Evolutionary conservation across 2,888 invertebrate genomes (phyloP).

Genomic region (Nezara viridula): DNA sequence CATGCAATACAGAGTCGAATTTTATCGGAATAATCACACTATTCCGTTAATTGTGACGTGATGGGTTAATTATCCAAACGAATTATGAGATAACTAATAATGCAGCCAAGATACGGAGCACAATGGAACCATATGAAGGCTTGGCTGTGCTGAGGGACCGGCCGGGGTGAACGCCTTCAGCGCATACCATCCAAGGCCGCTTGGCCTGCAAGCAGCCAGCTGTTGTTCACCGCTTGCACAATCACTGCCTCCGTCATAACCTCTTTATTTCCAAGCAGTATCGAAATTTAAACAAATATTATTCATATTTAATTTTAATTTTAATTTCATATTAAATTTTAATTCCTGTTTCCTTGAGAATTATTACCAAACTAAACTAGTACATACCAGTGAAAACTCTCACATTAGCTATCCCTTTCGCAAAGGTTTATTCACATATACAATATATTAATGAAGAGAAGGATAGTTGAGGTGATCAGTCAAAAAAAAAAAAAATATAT

Average conservation of each 20-base stretch:
- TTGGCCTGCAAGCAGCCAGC: not conserved
- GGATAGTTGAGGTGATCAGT: no score
- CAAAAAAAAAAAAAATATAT: no score
- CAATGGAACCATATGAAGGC: constrained; percentile 33
- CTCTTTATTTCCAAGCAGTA: not conserved
- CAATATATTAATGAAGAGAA: no score
- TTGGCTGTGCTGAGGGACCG: not conserved
- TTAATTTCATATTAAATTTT: no score
- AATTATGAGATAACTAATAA: not conserved
- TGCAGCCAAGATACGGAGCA: not conserved
- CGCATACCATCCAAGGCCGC: constrained; percentile 41
- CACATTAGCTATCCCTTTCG: no score
- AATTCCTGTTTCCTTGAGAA: not conserved
- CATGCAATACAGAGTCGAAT: no score
- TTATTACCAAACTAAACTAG: no score
- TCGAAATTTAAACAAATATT: not conserved
- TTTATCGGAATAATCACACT: not conserved
- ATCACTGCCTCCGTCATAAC: not conserved
- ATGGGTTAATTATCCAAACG: not conserved
- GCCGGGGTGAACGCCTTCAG: constrained; percentile 4
- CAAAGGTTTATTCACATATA: no score
- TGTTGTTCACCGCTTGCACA: not conserved
- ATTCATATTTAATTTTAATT: not conserved
- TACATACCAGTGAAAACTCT: no score
- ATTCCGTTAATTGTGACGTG: not conserved